Evolutionary conservation across 2,888 invertebrate genomes (phyloP).

Genomic region (Caenorhabditis becei): DNA sequence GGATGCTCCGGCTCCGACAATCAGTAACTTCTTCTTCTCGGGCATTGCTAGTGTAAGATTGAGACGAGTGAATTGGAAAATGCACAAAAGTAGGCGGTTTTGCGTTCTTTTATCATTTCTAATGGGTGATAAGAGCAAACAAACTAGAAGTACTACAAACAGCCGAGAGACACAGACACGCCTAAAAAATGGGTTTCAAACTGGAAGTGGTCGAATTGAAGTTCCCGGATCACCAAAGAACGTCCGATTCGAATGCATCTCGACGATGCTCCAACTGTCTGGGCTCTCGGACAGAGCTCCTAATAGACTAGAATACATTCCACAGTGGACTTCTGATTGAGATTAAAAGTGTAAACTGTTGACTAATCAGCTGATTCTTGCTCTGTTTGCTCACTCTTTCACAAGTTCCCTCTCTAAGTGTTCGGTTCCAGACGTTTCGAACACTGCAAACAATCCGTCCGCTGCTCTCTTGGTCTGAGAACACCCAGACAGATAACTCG

Average conservation of each 20-base stretch:
- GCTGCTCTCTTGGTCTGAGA: slow-evolving; percentile 13
- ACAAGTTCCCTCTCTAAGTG: neutral
- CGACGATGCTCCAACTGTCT: too few species aligned
- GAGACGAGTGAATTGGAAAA: slow-evolving; percentile 15
- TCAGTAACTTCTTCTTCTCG: slow-evolving; percentile 35
- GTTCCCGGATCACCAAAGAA: neutral
- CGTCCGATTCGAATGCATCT: too few species aligned
- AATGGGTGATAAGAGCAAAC: slow-evolving; percentile 50
- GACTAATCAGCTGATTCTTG: slow-evolving; percentile 8
- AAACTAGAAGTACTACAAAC: slow-evolving; percentile 56
- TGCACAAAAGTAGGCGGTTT: slow-evolving; percentile 26
- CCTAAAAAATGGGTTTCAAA: neutral
- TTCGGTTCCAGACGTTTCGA: slow-evolving; percentile 14
- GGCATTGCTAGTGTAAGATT: neutral
- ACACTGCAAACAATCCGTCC: slow-evolving; percentile 25
- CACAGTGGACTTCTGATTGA: neutral
- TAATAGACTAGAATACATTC: neutral
- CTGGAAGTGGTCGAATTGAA: slow-evolving; percentile 9
- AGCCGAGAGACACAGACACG: slow-evolving; percentile 5
- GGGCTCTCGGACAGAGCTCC: too few species aligned
- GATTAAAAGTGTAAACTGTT: neutral
- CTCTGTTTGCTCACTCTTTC: neutral
- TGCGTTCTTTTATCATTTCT: slow-evolving; percentile 54
- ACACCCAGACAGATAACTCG: slow-evolving; percentile 36
- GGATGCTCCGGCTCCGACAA: slow-evolving; percentile 67